Conservation (phyloP, 2,113 vertebrate species). For the Anoplopoma fimbria region DNA sequence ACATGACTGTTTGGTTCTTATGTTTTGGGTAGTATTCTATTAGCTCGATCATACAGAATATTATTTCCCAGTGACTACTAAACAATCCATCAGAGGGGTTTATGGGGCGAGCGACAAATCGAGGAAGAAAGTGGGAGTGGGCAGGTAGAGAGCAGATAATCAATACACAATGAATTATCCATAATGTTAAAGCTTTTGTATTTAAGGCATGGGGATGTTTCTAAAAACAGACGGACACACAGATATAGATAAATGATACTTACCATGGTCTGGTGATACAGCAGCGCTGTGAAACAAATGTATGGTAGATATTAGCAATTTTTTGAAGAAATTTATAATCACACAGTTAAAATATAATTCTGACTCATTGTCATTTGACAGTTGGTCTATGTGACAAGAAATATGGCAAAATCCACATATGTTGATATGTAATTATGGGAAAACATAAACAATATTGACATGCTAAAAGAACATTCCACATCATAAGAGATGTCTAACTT, state of each 20-base stretch:
- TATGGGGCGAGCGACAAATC: too few species aligned
- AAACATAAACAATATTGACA: too few species aligned
- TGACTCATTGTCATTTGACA: not conserved
- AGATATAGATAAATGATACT: not conserved
- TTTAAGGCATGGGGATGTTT: too few species aligned
- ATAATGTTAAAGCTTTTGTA: too few species aligned
- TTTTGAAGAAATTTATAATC: not conserved
- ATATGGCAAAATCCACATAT: not conserved
- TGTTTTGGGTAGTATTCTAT: too few species aligned
- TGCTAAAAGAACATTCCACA: too few species aligned
- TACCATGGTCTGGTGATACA: conserved; percentile 16
- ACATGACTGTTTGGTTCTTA: not conserved
- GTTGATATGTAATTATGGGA: too few species aligned
- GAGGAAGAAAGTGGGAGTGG: too few species aligned
- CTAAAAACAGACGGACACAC: not conserved
- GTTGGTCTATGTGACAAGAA: not conserved
- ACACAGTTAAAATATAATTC: not conserved
- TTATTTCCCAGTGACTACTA: too few species aligned
- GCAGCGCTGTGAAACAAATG: conserved; percentile 55
- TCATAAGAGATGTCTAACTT: not conserved
- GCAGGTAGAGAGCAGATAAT: not conserved
- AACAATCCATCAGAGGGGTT: not conserved
- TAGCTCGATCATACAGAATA: too few species aligned
- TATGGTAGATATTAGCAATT: not conserved
- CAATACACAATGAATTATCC: too few species aligned